Evolutionary conservation across 2,797 vertebrate genomes (phyloP).

Genomic region (Sebastes itinus): DNA sequence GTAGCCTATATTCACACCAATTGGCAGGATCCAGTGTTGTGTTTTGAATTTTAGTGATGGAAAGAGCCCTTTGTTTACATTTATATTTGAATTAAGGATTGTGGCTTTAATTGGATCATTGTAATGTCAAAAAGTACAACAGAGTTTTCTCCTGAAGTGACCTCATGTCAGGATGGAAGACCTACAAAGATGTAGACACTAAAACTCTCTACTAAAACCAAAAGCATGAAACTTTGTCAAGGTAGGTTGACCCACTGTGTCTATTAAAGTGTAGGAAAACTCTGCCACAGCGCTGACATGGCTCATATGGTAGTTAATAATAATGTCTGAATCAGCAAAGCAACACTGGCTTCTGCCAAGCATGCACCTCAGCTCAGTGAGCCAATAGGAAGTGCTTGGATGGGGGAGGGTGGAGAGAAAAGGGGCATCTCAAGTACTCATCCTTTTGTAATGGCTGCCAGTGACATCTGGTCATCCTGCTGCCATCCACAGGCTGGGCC

Average conservation of each 20-base stretch:
- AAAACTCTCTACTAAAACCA: neutral
- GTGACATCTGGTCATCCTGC: conserved; percentile 48
- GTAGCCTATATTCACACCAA: too few species aligned
- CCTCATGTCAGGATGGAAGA: too few species aligned
- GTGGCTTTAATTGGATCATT: neutral
- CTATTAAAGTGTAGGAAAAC: neutral
- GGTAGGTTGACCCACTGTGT: neutral
- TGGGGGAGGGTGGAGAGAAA: too few species aligned
- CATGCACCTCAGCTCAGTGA: conserved; percentile 7
- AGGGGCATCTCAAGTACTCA: conserved; percentile 6
- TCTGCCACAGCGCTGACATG: neutral
- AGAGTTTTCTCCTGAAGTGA: too few species aligned
- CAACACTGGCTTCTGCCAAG: neutral
- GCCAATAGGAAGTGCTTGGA: neutral
- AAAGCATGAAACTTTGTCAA: neutral
- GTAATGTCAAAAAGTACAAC: neutral
- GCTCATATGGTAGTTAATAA: conserved; percentile 26
- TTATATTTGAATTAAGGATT: neutral
- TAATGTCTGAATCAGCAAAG: conserved; percentile 26
- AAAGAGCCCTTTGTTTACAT: neutral
- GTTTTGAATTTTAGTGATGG: neutral
- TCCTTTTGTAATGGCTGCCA: conserved; percentile 44
- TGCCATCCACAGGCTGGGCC: conserved; percentile 9
- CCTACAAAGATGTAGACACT: neutral
- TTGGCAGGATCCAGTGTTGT: neutral